A percentile compares a stretch with the other conserved stretches of the same genome.
These are phyloP conservation scores for Drosophila borealis DNA, from an alignment of 2,888 invertebrate species.

Conservation along the genomic window DNA sequence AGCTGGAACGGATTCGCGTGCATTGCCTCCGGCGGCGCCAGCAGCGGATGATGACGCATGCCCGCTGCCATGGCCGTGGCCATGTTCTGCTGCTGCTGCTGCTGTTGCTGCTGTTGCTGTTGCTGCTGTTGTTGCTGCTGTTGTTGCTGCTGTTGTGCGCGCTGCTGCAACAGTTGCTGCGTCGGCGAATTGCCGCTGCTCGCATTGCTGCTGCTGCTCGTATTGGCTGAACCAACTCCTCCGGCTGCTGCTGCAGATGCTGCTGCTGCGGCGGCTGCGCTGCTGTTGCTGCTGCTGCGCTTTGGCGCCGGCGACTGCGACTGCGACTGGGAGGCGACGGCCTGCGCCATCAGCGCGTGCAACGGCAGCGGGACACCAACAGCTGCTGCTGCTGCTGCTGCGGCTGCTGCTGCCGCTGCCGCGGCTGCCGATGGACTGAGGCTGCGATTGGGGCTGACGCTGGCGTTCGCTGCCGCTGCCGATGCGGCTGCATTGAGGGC, in stretches of 20 bases:
- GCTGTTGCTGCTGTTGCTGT: constrained; percentile 82
- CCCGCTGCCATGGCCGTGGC: constrained; percentile 85
- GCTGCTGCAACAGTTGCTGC: constrained; percentile 85
- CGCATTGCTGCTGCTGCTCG: constrained; percentile 44
- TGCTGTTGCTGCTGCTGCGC: constrained; percentile 50
- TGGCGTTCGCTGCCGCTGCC: constrained; percentile 53
- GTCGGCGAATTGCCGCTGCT: constrained; percentile 56
- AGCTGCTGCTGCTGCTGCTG: constrained; percentile 56
- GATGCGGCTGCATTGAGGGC: constrained; percentile 61
- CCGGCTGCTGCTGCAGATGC: constrained; percentile 29
- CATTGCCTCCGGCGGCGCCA: constrained; percentile 90
- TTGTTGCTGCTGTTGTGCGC: constrained; percentile 58
- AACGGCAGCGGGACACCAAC: constrained; percentile 48
- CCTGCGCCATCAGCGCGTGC: constrained; percentile 62
- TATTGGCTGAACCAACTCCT: constrained; percentile 43
- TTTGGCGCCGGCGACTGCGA: constrained; percentile 50
- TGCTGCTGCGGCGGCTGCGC: constrained; percentile 23
- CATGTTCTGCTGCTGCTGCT: constrained; percentile 84
- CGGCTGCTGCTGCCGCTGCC: constrained; percentile 35
- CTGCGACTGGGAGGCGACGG: constrained; percentile 51
- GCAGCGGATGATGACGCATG: constrained; percentile 88
- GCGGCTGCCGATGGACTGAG: constrained; percentile 40
- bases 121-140: constrained; percentile 62
- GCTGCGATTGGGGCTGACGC: constrained; percentile 44
- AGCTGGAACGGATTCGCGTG: constrained; percentile 91